Evolutionary conservation across 2,888 invertebrate genomes (phyloP).

Genomic region (Cephus pulcher): DNA sequence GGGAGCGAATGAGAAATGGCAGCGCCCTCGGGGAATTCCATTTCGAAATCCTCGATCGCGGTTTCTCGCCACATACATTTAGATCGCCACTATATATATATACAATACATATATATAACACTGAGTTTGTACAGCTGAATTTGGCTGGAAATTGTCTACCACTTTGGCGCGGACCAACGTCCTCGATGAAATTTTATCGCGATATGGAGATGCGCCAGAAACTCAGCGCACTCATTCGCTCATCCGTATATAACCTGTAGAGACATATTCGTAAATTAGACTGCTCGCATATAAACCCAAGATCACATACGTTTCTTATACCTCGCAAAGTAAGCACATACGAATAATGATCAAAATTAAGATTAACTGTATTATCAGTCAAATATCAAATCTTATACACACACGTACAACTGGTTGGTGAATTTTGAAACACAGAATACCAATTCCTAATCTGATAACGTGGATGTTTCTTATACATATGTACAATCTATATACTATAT

Average conservation of each 20-base stretch:
- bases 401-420: background rate
- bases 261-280: background rate
- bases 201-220: slow-evolving; percentile 32
- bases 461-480: background rate
- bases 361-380: background rate
- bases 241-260: background rate
- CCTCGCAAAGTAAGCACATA: background rate
- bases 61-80: background rate
- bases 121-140: background rate
- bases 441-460: background rate
- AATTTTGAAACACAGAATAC: background rate
- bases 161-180: background rate
- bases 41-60: background rate
- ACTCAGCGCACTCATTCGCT: slow-evolving; percentile 19
- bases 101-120: background rate
- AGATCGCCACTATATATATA: background rate
- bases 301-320: background rate
- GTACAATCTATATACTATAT: background rate
- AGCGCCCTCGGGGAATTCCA: background rate
- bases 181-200: slow-evolving; percentile 24
- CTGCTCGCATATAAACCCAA: background rate
- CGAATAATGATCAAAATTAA: background rate
- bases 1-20: background rate
- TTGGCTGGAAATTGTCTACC: background rate
- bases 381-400: background rate